Evolutionary conservation across 1,140 invertebrate species (phyloP), one percentile per base, ranked within the genome.

Genomic region (Druon quercuslanigerum): DNA sequence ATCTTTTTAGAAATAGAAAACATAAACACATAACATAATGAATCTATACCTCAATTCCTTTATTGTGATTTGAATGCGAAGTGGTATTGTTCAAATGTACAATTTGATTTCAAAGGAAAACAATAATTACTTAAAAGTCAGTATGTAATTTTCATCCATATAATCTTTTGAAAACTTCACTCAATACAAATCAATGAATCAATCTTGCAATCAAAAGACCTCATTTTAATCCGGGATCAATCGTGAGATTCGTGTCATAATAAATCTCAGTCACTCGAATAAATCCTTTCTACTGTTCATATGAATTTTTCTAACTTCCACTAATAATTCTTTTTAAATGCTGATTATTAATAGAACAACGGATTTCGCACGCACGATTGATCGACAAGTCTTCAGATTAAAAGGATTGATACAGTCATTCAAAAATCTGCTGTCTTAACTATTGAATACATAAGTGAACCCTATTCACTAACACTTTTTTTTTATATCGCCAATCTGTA

Each of bases 201-300:
- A 11, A 46, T 46, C 40, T 46, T 52, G 16, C n/a, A 66, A 66
- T 66, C 40, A 66, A 11, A 66, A 66, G 60, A 66, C 60, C 60
- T 66, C 60, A 33, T 66, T 40, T n/a, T 66, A 33, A 66, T 66
- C 60, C 60, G 60, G 60, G 60, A 66, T 66, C 60, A 66, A 66
- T 66, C 60, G 60, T 66, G 60, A 66, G 13, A 66, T 66, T 66
- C 13, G 12, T 7, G 60, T 66, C 25, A 25, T 66, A 40, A 66
- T 66, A 66, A 66, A 66, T 66, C 60, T 66, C 25, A 46, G 46
- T 66, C 57, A 66, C 20, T 66, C 57, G 20, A 46, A 66, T 66
- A 66, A 66, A 66, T 66, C 20, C 16, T 33, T 66, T 33, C 57
- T 46, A 11, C 40, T 0, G 40, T 9, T 46, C 40, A 40, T 20